phyloP scores from a whole-genome alignment of 2,888 invertebrate species.

The Brachypterus glaber region DNA sequence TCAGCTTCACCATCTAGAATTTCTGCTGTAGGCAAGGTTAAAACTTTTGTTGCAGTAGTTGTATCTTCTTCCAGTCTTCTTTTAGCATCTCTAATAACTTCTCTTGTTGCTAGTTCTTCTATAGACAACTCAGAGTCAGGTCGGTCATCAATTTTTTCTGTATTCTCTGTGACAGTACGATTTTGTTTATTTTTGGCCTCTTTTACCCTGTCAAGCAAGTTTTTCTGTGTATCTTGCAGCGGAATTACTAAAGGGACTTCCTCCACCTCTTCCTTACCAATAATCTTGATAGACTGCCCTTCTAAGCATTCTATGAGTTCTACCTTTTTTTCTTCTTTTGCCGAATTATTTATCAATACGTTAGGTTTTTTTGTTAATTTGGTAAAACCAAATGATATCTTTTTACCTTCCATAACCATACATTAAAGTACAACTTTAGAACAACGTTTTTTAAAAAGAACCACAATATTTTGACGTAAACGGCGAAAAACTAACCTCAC shows the following conservation, averaged over 20 bases:
- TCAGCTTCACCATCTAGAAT: conserved; percentile 55
- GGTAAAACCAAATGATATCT: conserved; percentile 72
- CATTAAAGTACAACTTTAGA: too few species aligned
- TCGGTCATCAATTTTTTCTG: conserved; percentile 28
- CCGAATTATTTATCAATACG: conserved; percentile 34
- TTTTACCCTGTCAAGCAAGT: conserved; percentile 46
- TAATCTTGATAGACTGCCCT: conserved; percentile 64
- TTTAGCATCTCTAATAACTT: conserved; percentile 49
- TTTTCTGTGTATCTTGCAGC: conserved; percentile 43
- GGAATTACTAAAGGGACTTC: conserved; percentile 58
- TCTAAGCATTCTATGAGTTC: conserved; percentile 72
- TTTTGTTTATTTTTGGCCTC: conserved; percentile 41
- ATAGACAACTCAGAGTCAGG: conserved; percentile 41
- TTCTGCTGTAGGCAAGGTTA: conserved; percentile 49
- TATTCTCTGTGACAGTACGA: conserved; percentile 18
- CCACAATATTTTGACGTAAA: too few species aligned
- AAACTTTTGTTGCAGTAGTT: conserved; percentile 26
- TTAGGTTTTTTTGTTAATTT: conserved; percentile 53
- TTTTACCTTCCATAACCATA: too few species aligned
- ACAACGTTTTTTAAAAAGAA: too few species aligned
- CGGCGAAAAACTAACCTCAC: too few species aligned
- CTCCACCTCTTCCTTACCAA: conserved; percentile 52
- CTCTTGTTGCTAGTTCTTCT: conserved; percentile 65
- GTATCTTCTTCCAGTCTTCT: conserved; percentile 31
- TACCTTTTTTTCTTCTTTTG: conserved; percentile 45